Evolutionary conservation across 1,140 invertebrate genomes (phyloP).

Genomic region (Meteorus sp.): DNA sequence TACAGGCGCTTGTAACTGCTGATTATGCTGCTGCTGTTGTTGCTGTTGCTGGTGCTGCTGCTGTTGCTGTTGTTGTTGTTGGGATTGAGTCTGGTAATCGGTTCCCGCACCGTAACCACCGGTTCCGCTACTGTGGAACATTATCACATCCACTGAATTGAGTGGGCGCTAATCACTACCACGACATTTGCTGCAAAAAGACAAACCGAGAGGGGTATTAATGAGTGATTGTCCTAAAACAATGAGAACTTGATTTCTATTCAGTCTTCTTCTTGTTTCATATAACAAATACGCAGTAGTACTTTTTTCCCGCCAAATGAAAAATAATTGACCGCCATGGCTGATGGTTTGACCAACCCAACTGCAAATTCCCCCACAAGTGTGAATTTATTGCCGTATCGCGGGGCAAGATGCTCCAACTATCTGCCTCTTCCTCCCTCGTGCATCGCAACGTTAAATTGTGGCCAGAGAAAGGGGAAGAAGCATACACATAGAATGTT

Average conservation of each 20-base stretch:
- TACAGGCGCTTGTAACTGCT: slow-evolving; percentile 53
- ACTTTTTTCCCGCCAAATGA: background rate
- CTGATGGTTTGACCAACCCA: slow-evolving; percentile 13
- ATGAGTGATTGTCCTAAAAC: background rate
- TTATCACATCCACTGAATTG: slow-evolving; percentile 43
- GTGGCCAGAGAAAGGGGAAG: slow-evolving; percentile 22
- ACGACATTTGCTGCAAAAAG: slow-evolving; percentile 44
- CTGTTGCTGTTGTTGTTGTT: slow-evolving; percentile 43
- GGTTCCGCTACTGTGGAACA: slow-evolving; percentile 58
- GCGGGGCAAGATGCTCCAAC: slow-evolving; percentile 22
- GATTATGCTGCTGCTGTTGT: slow-evolving; percentile 51
- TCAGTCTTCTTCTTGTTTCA: too few relatives aligned
- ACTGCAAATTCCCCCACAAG: slow-evolving; percentile 2
- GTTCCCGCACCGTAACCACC: slow-evolving; percentile 54
- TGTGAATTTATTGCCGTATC: slow-evolving; percentile 30
- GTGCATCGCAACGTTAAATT: too few relatives aligned
- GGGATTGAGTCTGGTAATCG: slow-evolving; percentile 49
- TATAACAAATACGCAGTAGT: background rate
- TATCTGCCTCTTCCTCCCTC: too few relatives aligned
- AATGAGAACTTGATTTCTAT: background rate
- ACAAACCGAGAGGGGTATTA: too few relatives aligned
- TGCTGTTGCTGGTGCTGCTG: slow-evolving; percentile 52
- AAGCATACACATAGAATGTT: background rate
- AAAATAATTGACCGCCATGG: slow-evolving; percentile 22
- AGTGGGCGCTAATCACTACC: too few relatives aligned